Conservation (phyloP, 2,888 invertebrate genomes). For the Acrobasis repandana region DNA sequence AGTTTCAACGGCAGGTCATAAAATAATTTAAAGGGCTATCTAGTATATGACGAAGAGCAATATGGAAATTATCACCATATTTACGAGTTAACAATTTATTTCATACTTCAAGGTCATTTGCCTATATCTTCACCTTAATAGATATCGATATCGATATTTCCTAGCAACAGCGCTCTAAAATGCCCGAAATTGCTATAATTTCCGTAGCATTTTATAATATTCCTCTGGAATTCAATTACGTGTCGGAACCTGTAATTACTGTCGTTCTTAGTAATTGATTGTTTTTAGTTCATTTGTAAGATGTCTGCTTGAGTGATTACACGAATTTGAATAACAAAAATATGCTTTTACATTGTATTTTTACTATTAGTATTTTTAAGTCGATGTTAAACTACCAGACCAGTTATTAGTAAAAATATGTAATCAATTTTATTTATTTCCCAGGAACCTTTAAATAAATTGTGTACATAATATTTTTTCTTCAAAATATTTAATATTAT, state of each 20-base stretch:
- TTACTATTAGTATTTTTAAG: no score
- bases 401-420: background rate
- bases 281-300: slow-evolving; percentile 3
- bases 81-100: no score
- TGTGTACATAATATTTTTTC: no score
- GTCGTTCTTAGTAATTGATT: slow-evolving; percentile 6
- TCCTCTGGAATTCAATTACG: slow-evolving; percentile 5
- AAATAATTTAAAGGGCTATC: no score
- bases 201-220: slow-evolving; percentile 9
- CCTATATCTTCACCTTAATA: no score
- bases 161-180: background rate
- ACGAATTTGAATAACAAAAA: slow-evolving; percentile 2
- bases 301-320: slow-evolving; percentile 1
- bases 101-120: no score
- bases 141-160: slow-evolving; percentile 8
- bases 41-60: no score
- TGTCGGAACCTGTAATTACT: slow-evolving; percentile 9
- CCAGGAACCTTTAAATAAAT: no score
- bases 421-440: no score
- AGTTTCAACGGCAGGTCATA: no score
- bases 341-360: background rate
- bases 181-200: slow-evolving; percentile 6
- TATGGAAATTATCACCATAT: no score
- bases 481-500: no score
- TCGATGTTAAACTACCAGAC: background rate